Evolutionary conservation across 2,113 vertebrate species (phyloP), one percentile per base, ranked within the genome.

Genomic region (Scomber scombrus): DNA sequence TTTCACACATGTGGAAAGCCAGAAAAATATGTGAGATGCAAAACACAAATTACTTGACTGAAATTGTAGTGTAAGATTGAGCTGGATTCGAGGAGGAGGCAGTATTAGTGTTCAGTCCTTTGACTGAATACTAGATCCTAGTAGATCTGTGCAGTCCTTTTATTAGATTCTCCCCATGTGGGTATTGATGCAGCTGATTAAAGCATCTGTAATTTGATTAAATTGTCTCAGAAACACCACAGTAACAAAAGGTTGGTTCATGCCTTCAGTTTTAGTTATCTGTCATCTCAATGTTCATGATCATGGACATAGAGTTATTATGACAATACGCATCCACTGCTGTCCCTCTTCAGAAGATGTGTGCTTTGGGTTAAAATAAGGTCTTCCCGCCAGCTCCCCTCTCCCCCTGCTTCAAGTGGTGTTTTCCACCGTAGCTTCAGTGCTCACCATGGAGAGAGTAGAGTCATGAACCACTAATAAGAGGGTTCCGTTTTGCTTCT

Each of bases 381-480:
- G 77, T 88, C 87, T 88, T 60, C 81, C 65, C 79, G 47, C 72
- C 67, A 78, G 50, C 70, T 80, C 73, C 78, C 85, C 80, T 76
- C 64, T 82, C 75, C 61, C 67, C 43, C 81, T 60, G 43, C 60
- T 57, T 57, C 34, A 15, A 26, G 19, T 43, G 73, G 79, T 87
- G 68, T 91, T 91, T 92, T 93, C 89, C 90, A 86, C 69, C 66
- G 19, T 23, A 43, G 73, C 82, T 61, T 66, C 80, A 68, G 18
- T 21, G 69, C 71, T 87, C 77, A 23, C 87, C 87, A 89, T 68
- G 88, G 86, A 93, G 90, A 91, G 87, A 88, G 81, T 19, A 51
- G 81, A 91, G 88, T 92, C 91, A 92, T 89, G 90, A 89, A 92
- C 94, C 94, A 92, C 93, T 94, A 93, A 94, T 94, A 81, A 91